phyloP scores from a whole-genome alignment of 2,888 invertebrate species.

The Andrena trimmerana region DNA sequence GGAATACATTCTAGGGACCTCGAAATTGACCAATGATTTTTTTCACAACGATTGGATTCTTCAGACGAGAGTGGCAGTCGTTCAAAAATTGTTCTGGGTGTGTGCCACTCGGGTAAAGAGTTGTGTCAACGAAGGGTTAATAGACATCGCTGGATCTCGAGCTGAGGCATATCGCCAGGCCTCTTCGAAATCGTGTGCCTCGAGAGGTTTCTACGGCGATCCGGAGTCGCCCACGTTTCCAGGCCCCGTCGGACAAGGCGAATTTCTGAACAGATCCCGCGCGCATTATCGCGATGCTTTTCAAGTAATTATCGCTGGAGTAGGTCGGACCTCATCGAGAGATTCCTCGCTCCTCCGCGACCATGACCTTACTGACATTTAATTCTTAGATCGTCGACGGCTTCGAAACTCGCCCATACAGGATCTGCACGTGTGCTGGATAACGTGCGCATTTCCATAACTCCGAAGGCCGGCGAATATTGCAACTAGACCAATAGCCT shows the following conservation, averaged over 20 bases:
- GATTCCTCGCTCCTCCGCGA: conserved; percentile 58
- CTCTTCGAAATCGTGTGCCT: background rate
- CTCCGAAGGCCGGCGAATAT: conserved; percentile 58
- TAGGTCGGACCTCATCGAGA: conserved; percentile 9
- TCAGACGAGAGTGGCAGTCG: no score
- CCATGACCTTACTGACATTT: conserved; percentile 74
- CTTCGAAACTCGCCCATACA: conserved; percentile 60
- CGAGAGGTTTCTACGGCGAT: background rate
- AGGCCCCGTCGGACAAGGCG: background rate
- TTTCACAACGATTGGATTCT: no score
- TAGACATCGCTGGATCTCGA: no score
- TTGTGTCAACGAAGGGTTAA: no score
- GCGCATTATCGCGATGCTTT: conserved; percentile 21
- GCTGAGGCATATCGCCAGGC: no score
- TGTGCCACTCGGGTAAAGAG: no score
- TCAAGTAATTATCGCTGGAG: conserved; percentile 40
- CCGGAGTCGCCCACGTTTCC: no score
- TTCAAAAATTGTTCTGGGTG: no score
- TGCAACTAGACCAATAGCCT: conserved; percentile 51
- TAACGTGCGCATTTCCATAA: conserved; percentile 62
- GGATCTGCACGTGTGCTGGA: conserved; percentile 58
- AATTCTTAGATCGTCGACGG: conserved; percentile 61
- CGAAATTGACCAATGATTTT: no score
- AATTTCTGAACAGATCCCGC: background rate
- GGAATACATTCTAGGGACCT: no score